Conservation (phyloP, 2,888 invertebrate species). For the Agonopterix heracliana region DNA sequence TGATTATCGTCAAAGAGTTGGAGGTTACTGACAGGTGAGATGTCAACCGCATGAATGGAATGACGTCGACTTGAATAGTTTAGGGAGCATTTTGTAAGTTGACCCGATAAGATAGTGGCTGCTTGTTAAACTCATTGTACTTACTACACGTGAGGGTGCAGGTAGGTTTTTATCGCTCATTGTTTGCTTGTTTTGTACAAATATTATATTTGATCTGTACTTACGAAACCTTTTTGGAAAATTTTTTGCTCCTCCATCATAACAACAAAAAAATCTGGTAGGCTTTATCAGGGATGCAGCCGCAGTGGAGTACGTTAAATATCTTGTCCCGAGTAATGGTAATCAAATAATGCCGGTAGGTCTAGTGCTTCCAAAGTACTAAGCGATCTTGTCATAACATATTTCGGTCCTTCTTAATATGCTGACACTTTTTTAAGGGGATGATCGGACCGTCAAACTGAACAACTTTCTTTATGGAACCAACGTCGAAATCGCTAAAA, state of each 20-base stretch:
- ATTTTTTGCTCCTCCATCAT: not conserved
- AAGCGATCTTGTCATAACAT: no score
- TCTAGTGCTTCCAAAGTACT: no score
- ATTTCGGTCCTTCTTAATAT: no score
- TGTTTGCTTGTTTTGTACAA: constrained; percentile 28
- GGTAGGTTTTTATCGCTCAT: constrained; percentile 32
- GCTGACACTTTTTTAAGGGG: no score
- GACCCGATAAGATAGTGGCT: constrained; percentile 54
- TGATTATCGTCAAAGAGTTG: constrained; percentile 57
- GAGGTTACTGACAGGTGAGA: constrained; percentile 73
- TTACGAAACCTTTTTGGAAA: not conserved
- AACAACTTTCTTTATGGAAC: no score
- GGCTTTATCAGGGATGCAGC: no score
- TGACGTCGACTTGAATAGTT: constrained; percentile 35
- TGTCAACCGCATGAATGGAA: constrained; percentile 61
- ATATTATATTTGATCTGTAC: constrained; percentile 15
- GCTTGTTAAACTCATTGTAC: constrained; percentile 27
- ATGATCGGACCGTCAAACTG: no score
- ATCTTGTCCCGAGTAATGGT: no score
- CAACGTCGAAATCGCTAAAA: no score
- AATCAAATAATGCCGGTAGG: no score
- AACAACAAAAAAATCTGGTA: no score
- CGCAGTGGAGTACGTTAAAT: no score
- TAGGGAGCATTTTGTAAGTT: constrained; percentile 37
- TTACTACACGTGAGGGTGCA: constrained; percentile 17